Percentiles rank a stretch among this genome's conserved stretches.
These are phyloP conservation scores for Lateolabrax maculatus DNA, from an alignment of 2,797 vertebrate species.

Conservation along the genomic window DNA sequence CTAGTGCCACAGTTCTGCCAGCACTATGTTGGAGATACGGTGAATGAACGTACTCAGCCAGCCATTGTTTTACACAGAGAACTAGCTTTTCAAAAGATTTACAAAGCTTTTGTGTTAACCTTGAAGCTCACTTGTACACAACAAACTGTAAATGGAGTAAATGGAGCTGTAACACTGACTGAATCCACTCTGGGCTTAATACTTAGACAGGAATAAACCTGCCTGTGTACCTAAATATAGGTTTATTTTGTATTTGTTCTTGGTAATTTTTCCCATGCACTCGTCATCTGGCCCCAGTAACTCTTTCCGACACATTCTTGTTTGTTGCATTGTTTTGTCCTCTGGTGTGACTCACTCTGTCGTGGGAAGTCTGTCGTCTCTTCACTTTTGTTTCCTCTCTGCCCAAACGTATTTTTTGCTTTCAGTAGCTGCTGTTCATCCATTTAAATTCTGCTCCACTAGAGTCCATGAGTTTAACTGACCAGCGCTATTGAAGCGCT, in stretches of 20 bases:
- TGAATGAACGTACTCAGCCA: background rate
- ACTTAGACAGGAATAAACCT: slow-evolving; percentile 41
- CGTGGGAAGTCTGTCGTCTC: slow-evolving; percentile 73
- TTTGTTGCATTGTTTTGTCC: slow-evolving; percentile 63
- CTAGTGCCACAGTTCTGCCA: slow-evolving; percentile 12
- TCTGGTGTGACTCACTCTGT: slow-evolving; percentile 71
- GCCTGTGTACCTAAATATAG: slow-evolving; percentile 16
- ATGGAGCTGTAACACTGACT: slow-evolving; percentile 9
- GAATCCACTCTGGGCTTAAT: slow-evolving; percentile 18
- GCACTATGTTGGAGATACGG: slow-evolving; percentile 9
- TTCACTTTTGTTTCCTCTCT: slow-evolving; percentile 56
- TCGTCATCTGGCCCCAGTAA: slow-evolving; percentile 46
- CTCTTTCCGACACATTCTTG: slow-evolving; percentile 55
- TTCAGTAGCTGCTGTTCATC: slow-evolving; percentile 45
- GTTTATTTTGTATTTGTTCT: slow-evolving; percentile 14
- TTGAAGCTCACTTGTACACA: slow-evolving; percentile 4
- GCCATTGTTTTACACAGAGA: background rate
- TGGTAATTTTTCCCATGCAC: slow-evolving; percentile 32
- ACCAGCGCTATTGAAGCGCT: slow-evolving; percentile 23
- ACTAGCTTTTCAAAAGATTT: background rate
- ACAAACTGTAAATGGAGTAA: background rate
- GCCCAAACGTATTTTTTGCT: slow-evolving; percentile 38
- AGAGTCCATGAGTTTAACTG: slow-evolving; percentile 29
- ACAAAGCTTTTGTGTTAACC: slow-evolving; percentile 15
- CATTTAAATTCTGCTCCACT: slow-evolving; percentile 40